Percentiles rank a stretch among this genome's conserved stretches.
Evolutionary conservation across 35 echinoderm and acorn worm genomes (phyloP).

Genomic region (Holothuria glaberrima): DNA sequence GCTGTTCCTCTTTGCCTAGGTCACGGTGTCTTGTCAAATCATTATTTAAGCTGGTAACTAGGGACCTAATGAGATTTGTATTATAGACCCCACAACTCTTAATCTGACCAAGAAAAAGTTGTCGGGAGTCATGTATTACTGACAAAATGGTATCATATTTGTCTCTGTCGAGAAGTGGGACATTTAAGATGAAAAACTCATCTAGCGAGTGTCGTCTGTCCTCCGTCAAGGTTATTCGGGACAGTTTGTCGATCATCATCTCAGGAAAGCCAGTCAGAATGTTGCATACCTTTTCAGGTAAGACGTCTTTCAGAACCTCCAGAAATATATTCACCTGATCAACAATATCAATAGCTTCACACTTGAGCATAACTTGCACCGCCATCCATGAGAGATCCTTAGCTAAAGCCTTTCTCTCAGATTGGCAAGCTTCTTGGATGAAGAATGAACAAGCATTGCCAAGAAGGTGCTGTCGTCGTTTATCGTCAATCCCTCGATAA

Average conservation of each 20-base stretch:
- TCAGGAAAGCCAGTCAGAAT: background rate
- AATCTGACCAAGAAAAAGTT: slow-evolving; percentile 16
- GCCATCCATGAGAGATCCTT: background rate
- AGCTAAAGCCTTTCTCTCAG: slow-evolving; percentile 8
- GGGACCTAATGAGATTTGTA: background rate
- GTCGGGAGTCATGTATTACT: slow-evolving; percentile 1
- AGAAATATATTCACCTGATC: slow-evolving; percentile 26
- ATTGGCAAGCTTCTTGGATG: slow-evolving; percentile 11
- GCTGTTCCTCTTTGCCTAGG: background rate
- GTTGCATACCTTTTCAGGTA: background rate
- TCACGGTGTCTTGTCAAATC: background rate
- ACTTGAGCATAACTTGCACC: background rate
- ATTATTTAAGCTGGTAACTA: background rate
- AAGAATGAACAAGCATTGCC: background rate
- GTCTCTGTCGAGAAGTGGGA: background rate
- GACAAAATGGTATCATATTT: background rate
- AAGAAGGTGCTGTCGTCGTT: background rate
- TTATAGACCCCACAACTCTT: background rate
- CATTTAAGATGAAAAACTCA: background rate
- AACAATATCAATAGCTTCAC: slow-evolving; percentile 9
- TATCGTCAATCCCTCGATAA: background rate
- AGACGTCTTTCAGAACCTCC: background rate
- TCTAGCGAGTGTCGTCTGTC: background rate
- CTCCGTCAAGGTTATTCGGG: background rate
- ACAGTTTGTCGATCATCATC: background rate